Percentiles rank a stretch among this genome's conserved stretches.
Evolutionary conservation across 2,888 invertebrate species (phyloP).

Genomic region (Synanthedon formicaeformis): DNA sequence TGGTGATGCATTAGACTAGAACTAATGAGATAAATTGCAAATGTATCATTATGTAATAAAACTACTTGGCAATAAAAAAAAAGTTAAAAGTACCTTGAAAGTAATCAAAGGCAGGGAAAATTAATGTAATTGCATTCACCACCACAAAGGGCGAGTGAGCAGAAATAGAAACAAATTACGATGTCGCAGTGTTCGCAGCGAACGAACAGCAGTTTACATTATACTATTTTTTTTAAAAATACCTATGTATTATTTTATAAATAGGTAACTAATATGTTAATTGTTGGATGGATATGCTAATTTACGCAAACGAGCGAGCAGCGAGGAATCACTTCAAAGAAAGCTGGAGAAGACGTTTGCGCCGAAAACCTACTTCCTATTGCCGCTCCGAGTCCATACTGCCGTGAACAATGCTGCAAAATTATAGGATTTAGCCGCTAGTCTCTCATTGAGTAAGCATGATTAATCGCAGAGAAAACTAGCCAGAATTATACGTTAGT

Average conservation of each 20-base stretch:
- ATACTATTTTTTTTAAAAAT: background rate
- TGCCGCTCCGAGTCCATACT: constrained; percentile 29
- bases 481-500: constrained; percentile 43
- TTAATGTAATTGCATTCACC: constrained; percentile 40
- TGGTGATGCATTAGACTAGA: background rate
- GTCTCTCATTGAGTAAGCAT: constrained; percentile 56
- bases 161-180: constrained; percentile 51
- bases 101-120: constrained; percentile 18
- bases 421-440: constrained; percentile 57
- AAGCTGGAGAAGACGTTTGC: constrained; percentile 36
- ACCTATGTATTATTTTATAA: too few species aligned
- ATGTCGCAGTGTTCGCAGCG: constrained; percentile 33
- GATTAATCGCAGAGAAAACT: constrained; percentile 62
- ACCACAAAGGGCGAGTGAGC: constrained; percentile 41
- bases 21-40: constrained; percentile 12
- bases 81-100: constrained; percentile 20
- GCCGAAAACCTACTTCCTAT: constrained; percentile 61
- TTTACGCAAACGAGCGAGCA: background rate
- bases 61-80: constrained; percentile 21
- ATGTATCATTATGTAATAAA: constrained; percentile 37
- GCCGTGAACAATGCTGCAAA: constrained; percentile 51
- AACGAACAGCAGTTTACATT: constrained; percentile 21
- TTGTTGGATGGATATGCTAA: background rate
- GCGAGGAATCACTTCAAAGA: constrained; percentile 14
- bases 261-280: background rate